Conservation (phyloP, 1,140 invertebrate genomes). For the Listronotus bonariensis region DNA sequence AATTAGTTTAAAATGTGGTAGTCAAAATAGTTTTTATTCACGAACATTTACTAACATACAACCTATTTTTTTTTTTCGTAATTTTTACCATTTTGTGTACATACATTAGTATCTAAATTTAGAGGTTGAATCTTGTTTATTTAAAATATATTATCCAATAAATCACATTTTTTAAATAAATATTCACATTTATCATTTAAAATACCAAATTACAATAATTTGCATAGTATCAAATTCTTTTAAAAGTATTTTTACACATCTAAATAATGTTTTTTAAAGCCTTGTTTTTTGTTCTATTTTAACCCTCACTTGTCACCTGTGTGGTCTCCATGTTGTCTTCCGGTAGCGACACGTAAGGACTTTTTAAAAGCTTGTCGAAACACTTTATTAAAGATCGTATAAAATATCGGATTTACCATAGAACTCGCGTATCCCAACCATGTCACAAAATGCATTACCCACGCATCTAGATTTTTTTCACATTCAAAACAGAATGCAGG, state of each 20-base stretch:
- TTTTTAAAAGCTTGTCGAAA: slow-evolving; percentile 90
- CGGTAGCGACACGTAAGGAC: slow-evolving; percentile 80
- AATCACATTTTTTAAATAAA: no score
- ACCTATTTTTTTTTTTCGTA: no score
- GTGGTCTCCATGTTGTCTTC: slow-evolving; percentile 60
- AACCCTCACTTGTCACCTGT: slow-evolving; percentile 51
- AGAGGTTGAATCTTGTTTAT: no score
- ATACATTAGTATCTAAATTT: no score
- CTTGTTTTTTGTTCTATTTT: slow-evolving; percentile 36
- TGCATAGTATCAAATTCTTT: neutral
- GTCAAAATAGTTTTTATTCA: no score
- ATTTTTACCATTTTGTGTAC: no score
- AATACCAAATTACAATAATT: neutral
- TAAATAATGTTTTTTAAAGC: slow-evolving; percentile 7
- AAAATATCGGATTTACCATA: slow-evolving; percentile 93
- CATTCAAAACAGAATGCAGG: slow-evolving; percentile 78
- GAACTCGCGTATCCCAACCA: slow-evolving; percentile 93
- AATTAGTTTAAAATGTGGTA: no score
- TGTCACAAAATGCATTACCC: slow-evolving; percentile 82
- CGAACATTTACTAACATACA: no score
- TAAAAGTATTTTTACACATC: neutral
- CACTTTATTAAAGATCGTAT: slow-evolving; percentile 93
- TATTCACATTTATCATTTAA: no score
- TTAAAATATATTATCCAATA: no score
- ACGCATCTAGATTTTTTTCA: slow-evolving; percentile 71